A percentile compares a stretch with the other conserved stretches of the same genome.
These are phyloP conservation scores for Pogonus chalceus DNA, from an alignment of 1,140 invertebrate species.

Conservation along the genomic window DNA sequence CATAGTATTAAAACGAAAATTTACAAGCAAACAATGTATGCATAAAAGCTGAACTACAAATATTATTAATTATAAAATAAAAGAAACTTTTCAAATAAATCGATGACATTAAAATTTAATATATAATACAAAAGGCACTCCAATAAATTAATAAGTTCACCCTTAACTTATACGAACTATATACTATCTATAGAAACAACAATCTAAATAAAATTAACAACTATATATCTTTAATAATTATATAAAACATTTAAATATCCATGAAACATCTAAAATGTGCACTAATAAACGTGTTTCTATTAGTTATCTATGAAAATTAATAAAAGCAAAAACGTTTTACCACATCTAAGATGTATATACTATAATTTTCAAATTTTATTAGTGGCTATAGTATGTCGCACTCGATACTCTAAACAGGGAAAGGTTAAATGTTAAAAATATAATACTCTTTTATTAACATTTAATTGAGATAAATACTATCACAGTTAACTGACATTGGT, in stretches of 20 bases:
- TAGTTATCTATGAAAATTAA: neutral
- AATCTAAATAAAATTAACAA: neutral
- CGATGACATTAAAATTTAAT: slow-evolving; percentile 12
- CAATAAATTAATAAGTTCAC: slow-evolving; percentile 13
- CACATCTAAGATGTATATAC: neutral
- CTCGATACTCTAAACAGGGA: no score
- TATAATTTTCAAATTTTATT: no score
- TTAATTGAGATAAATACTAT: no score
- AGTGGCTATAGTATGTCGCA: no score
- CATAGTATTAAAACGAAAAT: neutral
- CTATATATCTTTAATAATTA: slow-evolving; percentile 1
- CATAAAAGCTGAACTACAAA: neutral
- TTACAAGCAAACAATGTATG: neutral
- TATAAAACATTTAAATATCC: slow-evolving; percentile 4
- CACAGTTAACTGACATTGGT: no score
- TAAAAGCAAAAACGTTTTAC: neutral
- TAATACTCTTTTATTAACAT: no score
- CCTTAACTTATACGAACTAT: slow-evolving; percentile 8
- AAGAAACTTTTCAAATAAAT: neutral
- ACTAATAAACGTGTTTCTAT: slow-evolving; percentile 2
- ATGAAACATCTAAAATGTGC: slow-evolving; percentile 6
- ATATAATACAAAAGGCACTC: slow-evolving; percentile 15
- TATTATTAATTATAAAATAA: neutral
- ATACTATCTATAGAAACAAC: neutral
- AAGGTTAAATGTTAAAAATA: no score